A percentile compares a stretch with the other conserved stretches of the same genome.
Conservation (phyloP, 2,797 vertebrate species). For the Rousettus madagascariensis region DNA sequence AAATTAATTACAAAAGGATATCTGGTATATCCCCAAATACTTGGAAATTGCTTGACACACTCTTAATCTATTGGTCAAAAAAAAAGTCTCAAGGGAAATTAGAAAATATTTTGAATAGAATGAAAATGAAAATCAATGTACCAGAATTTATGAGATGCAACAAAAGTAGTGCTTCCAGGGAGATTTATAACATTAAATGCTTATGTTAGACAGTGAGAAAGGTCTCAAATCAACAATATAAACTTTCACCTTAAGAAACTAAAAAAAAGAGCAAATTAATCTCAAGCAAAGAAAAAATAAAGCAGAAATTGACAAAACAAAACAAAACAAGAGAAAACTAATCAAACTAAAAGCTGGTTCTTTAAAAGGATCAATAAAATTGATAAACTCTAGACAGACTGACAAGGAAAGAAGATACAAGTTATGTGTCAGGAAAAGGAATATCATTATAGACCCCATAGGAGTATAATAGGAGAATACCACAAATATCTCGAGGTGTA, state of each 20-base stretch:
- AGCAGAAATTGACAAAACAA: neutral
- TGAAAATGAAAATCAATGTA: neutral
- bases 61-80: neutral
- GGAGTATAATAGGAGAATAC: neutral
- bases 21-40: neutral
- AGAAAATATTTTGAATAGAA: neutral
- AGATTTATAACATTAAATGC: neutral
- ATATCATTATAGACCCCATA: neutral
- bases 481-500: neutral
- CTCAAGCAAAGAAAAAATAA: neutral
- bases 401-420: neutral
- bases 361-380: too few relatives aligned
- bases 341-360: neutral
- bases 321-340: neutral
- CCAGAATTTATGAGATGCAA: neutral
- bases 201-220: neutral
- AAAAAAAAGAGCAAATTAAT: neutral
- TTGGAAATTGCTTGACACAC: neutral
- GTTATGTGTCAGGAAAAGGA: neutral
- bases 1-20: neutral
- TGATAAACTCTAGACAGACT: neutral
- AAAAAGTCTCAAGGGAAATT: neutral
- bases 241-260: neutral
- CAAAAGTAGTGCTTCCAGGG: neutral
- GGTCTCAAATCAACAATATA: neutral